phyloP scores from a whole-genome alignment of 2,797 vertebrate species.

The Serranus cabrilla region DNA sequence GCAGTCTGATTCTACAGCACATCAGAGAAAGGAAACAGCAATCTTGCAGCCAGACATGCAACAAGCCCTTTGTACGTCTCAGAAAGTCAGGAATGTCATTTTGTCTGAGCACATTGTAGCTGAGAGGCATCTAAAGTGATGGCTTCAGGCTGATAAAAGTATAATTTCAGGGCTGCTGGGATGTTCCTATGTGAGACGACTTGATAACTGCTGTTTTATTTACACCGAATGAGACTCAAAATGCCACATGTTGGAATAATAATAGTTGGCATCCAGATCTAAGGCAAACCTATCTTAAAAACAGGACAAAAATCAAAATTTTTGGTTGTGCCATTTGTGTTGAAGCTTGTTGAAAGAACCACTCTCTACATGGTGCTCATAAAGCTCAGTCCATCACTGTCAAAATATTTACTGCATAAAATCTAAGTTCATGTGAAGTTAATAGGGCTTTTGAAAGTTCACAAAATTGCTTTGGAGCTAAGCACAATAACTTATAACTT shows the following conservation, averaged over 20 bases:
- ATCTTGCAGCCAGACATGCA: conserved; percentile 86
- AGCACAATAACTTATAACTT: conserved; percentile 32
- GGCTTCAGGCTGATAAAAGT: conserved; percentile 31
- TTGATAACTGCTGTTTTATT: conserved; percentile 35
- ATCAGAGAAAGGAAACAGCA: conserved; percentile 48
- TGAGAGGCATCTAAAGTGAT: conserved; percentile 63
- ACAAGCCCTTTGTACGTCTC: conserved; percentile 70
- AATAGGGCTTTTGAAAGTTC: conserved; percentile 28
- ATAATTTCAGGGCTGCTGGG: conserved; percentile 18
- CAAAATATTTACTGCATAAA: conserved; percentile 10
- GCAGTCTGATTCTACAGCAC: conserved; percentile 44
- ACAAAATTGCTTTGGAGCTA: conserved; percentile 9
- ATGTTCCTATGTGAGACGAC: conserved; percentile 4
- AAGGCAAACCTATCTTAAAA: neutral
- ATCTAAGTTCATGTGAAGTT: neutral
- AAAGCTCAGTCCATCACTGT: conserved; percentile 17
- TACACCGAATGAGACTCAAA: neutral
- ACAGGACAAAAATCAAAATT: neutral
- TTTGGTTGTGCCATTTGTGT: conserved; percentile 14
- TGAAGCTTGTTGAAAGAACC: conserved; percentile 4
- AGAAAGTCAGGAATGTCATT: conserved; percentile 86
- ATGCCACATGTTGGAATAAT: neutral
- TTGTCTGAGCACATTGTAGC: conserved; percentile 82
- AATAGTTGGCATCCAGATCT: conserved; percentile 9
- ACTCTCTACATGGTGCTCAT: conserved; percentile 11